Conservation (phyloP, 2,888 invertebrate species). For the Apomyelois bistriatella region DNA sequence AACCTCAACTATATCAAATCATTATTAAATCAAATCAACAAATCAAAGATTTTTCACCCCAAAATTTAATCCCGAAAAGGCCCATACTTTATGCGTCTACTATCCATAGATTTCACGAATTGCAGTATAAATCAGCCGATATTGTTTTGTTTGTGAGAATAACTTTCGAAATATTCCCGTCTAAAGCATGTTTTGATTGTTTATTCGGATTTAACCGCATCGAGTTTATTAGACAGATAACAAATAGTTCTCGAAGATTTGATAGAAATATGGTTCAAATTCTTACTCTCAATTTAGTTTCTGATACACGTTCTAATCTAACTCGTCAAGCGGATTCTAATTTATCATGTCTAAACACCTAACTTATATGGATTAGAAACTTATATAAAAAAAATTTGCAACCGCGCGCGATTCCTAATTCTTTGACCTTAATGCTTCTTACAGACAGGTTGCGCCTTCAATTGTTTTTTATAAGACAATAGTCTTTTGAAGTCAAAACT, state of each 20-base stretch:
- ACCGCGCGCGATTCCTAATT: no score
- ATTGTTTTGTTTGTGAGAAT: background rate
- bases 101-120: background rate
- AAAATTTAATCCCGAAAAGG: background rate
- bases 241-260: background rate
- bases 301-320: no score
- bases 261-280: background rate
- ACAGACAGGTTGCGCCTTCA: no score
- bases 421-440: no score
- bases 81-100: background rate
- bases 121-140: background rate
- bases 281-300: background rate
- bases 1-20: no score
- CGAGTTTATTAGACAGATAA: constrained; percentile 1
- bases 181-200: background rate
- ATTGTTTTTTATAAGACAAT: no score
- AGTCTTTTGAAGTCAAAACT: no score
- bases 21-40: no score
- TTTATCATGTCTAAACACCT: no score
- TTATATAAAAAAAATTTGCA: no score
- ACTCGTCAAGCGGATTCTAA: no score
- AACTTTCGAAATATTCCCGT: constrained; percentile 6
- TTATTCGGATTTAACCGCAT: constrained; percentile 1
- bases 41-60: background rate
- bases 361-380: no score